A percentile compares a stretch with the other conserved stretches of the same genome.
phyloP scores from a whole-genome alignment of 2,113 vertebrate genomes.

The Delphinapterus leucas region DNA sequence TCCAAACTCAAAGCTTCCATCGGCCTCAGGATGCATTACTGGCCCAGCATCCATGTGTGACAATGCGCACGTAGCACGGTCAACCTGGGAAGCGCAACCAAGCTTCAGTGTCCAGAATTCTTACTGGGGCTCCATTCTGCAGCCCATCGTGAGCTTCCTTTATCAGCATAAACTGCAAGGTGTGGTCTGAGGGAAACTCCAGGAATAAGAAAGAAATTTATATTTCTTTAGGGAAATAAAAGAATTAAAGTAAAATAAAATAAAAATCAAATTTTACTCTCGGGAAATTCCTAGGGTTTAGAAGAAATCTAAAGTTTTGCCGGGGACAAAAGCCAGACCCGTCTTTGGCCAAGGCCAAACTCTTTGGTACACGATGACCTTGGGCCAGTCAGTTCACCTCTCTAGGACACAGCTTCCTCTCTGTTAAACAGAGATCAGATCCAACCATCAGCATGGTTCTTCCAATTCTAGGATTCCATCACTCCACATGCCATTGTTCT shows the following conservation, averaged over 20 bases:
- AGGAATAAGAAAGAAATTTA: too few species aligned
- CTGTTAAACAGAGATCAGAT: neutral
- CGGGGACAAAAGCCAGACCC: neutral
- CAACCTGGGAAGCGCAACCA: neutral
- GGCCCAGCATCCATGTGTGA: neutral
- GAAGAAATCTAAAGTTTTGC: too few species aligned
- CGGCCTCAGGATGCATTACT: neutral
- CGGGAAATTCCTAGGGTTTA: neutral
- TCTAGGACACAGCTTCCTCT: neutral
- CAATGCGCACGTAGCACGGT: accelerated
- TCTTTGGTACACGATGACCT: neutral
- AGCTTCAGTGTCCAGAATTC: neutral
- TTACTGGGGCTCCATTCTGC: neutral
- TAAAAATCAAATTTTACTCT: too few species aligned
- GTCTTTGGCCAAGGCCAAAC: neutral
- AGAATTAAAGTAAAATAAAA: too few species aligned
- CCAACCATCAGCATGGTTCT: neutral
- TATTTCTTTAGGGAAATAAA: too few species aligned
- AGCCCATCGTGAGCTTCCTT: neutral
- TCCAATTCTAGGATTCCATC: neutral
- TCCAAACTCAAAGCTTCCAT: neutral
- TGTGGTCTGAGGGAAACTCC: neutral
- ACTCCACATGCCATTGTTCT: neutral
- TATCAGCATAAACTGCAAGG: neutral
- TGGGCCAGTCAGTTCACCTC: too few species aligned